Conservation (phyloP, 2,888 invertebrate species). For the Tetheella fluctuosa region DNA sequence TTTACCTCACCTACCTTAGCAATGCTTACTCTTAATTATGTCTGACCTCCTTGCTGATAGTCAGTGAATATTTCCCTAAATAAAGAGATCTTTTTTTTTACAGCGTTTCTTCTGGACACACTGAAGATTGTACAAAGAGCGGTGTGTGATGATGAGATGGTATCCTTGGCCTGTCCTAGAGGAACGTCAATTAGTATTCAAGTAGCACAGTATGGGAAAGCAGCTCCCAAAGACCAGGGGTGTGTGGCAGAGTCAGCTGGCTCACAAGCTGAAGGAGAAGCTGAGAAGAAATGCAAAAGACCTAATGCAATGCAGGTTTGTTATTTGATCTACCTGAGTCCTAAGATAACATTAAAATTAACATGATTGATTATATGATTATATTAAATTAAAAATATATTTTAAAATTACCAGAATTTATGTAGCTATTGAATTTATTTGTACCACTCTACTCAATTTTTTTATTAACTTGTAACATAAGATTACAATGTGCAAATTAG, state of each 20-base stretch:
- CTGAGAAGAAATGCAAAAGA: conserved; percentile 55
- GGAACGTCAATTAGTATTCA: conserved; percentile 96
- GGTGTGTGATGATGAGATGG: conserved; percentile 94
- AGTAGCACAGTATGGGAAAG: conserved; percentile 93
- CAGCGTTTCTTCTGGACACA: conserved; percentile 95
- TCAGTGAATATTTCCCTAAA: neutral
- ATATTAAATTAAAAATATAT: conserved; percentile 7
- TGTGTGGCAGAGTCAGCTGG: conserved; percentile 56
- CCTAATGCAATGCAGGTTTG: conserved; percentile 90
- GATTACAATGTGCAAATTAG: too few relatives aligned
- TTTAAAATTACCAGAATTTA: too few relatives aligned
- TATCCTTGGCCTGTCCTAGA: conserved; percentile 93
- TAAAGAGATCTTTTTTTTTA: conserved; percentile 25
- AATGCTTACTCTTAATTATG: too few relatives aligned
- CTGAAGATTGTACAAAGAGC: conserved; percentile 93
- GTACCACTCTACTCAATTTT: too few relatives aligned
- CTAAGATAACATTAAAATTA: neutral
- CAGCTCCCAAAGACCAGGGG: conserved; percentile 64
- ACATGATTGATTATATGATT: conserved; percentile 13
- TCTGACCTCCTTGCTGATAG: too few relatives aligned
- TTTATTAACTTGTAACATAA: too few relatives aligned
- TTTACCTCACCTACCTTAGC: too few relatives aligned
- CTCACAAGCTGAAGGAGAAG: conserved; percentile 49
- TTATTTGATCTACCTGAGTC: conserved; percentile 24
- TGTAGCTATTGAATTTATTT: too few relatives aligned